Conservation (phyloP, 2,888 invertebrate genomes). For the Dicyrtomina minuta region DNA sequence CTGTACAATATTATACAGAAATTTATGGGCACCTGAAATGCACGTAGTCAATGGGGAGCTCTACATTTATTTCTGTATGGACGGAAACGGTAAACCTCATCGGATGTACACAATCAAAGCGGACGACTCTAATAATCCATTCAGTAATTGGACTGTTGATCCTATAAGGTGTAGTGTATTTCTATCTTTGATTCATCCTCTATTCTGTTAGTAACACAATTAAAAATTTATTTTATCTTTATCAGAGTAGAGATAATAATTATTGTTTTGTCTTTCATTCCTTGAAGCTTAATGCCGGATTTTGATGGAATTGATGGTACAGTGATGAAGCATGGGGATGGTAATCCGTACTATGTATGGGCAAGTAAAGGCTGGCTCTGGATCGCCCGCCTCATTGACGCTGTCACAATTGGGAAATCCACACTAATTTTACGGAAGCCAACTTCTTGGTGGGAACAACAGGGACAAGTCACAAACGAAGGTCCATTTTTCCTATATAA, state of each 20-base stretch:
- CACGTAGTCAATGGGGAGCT: slow-evolving; percentile 40
- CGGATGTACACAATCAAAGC: slow-evolving; percentile 18
- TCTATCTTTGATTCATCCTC: no score
- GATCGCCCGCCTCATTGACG: slow-evolving; percentile 35
- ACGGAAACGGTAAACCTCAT: slow-evolving; percentile 16
- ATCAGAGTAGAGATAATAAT: no score
- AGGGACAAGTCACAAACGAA: no score
- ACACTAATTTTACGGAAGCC: slow-evolving; percentile 36
- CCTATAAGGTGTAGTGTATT: slow-evolving; percentile 13
- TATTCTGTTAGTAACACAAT: no score
- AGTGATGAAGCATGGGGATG: slow-evolving; percentile 35
- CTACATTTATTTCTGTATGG: slow-evolving; percentile 40
- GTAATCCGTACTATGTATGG: slow-evolving; percentile 33
- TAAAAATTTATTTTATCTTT: no score
- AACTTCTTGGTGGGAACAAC: slow-evolving; percentile 38
- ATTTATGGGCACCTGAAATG: slow-evolving; percentile 41
- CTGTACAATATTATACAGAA: no score
- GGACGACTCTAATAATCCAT: slow-evolving; percentile 10
- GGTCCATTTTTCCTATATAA: slow-evolving; percentile 36
- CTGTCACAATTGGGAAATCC: slow-evolving; percentile 5
- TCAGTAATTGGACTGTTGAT: slow-evolving; percentile 17
- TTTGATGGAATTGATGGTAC: slow-evolving; percentile 43
- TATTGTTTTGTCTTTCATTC: no score
- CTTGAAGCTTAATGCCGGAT: slow-evolving; percentile 31
- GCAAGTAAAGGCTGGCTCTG: slow-evolving; percentile 25